Conservation (phyloP, 2,888 invertebrate species). For the Drosophila yooni region DNA sequence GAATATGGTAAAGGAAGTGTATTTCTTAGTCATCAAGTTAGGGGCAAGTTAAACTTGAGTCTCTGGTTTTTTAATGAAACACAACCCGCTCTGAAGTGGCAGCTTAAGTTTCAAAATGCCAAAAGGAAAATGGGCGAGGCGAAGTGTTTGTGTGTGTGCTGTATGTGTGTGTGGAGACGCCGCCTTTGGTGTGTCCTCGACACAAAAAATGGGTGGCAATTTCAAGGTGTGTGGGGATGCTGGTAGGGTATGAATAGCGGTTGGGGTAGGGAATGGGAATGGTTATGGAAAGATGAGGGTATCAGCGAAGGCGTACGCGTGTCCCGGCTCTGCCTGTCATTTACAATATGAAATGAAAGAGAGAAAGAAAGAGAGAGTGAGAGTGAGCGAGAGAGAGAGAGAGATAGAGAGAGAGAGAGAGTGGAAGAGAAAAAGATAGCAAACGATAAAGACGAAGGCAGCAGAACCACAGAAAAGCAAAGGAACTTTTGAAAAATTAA, state of each 20-base stretch:
- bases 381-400: conserved; percentile 17
- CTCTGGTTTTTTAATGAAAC: conserved; percentile 70
- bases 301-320: conserved; percentile 36
- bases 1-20: background rate
- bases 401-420: conserved; percentile 27
- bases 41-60: background rate
- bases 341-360: conserved; percentile 30
- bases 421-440: conserved; percentile 26
- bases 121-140: conserved; percentile 67
- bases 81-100: conserved; percentile 69
- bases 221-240: background rate
- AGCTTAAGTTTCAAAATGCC: conserved; percentile 73
- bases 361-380: conserved; percentile 30
- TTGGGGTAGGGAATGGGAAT: conserved; percentile 6
- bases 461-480: conserved; percentile 54
- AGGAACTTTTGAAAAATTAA: conserved; percentile 71
- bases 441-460: conserved; percentile 37
- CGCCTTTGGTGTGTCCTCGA: conserved; percentile 14
- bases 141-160: conserved; percentile 11
- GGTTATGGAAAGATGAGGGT: conserved; percentile 2
- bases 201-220: conserved; percentile 1
- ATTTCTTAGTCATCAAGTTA: background rate
- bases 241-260: background rate
- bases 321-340: conserved; percentile 25
- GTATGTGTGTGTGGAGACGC: conserved; percentile 9